Percentiles rank a stretch among this genome's conserved stretches.
phyloP scores from a whole-genome alignment of 2,797 vertebrate genomes.

The Ataeniobius toweri region DNA sequence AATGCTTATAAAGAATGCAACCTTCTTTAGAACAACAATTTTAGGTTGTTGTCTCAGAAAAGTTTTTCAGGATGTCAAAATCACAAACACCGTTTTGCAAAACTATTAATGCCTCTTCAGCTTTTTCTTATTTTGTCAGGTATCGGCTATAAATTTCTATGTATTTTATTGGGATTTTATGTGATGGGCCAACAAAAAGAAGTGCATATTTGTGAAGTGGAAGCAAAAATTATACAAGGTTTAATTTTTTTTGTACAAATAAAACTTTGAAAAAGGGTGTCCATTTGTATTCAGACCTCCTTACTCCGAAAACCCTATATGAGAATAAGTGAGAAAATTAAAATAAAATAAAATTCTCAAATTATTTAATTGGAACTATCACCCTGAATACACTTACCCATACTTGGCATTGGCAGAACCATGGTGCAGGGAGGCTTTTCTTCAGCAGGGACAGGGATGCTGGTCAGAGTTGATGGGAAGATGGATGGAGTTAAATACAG shows the following conservation, averaged over 20 bases:
- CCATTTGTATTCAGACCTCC: too few species aligned
- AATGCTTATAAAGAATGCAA: slow-evolving; percentile 56
- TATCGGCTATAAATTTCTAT: not conserved
- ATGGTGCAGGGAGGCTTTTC: too few species aligned
- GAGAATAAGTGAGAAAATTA: too few species aligned
- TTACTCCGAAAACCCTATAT: too few species aligned
- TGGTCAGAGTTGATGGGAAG: too few species aligned
- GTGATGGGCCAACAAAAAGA: not conserved
- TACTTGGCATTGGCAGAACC: too few species aligned
- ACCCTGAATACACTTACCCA: too few species aligned
- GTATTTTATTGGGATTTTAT: not conserved
- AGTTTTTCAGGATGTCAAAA: slow-evolving; percentile 12
- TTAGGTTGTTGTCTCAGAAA: slow-evolving; percentile 10
- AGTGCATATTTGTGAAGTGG: not conserved
- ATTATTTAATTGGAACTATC: too few species aligned
- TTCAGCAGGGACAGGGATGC: too few species aligned
- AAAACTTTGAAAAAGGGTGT: too few species aligned
- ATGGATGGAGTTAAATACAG: too few species aligned
- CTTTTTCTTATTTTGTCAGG: not conserved
- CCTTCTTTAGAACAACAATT: slow-evolving; percentile 9
- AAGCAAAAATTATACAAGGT: not conserved
- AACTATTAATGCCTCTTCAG: not conserved
- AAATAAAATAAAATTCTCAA: too few species aligned
- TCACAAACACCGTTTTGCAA: not conserved
- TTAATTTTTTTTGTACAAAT: not conserved